Evolutionary conservation across 2,888 invertebrate genomes (phyloP).

Genomic region (Microplitis deprimator): DNA sequence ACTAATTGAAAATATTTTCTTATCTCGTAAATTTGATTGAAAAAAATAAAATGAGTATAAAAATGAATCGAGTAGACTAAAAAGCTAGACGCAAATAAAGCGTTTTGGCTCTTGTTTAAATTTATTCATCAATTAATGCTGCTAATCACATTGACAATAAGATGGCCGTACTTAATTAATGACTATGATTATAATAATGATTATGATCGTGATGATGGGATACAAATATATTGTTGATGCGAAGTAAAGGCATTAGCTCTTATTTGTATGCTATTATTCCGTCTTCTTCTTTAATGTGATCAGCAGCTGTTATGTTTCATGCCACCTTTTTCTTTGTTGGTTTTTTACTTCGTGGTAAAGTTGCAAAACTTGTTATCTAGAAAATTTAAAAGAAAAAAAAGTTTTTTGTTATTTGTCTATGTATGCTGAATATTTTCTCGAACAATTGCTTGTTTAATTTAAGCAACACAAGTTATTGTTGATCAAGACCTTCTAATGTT

Average conservation of each 20-base stretch:
- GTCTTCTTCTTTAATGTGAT: conserved; percentile 63
- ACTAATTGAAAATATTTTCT: not conserved
- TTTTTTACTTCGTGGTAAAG: conserved; percentile 83
- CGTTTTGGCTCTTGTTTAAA: conserved; percentile 37
- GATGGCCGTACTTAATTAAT: not conserved
- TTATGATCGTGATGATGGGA: not conserved
- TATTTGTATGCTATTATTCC: conserved; percentile 48
- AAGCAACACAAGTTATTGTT: not conserved
- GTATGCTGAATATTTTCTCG: not conserved
- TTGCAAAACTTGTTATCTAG: conserved; percentile 81
- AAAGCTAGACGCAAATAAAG: conserved; percentile 20
- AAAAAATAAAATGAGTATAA: not conserved
- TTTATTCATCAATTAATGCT: conserved; percentile 16
- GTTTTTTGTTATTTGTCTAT: not conserved
- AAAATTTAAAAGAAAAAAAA: conserved; percentile 54
- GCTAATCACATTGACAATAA: not conserved
- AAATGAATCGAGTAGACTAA: conserved; percentile 7
- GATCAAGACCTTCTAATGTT: not conserved
- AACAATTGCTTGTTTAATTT: not conserved
- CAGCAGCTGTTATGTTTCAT: conserved; percentile 64
- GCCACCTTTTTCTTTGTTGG: conserved; percentile 78
- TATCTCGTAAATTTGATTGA: not conserved
- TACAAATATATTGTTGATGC: conserved; percentile 16
- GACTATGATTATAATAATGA: not conserved
- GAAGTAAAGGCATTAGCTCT: conserved; percentile 15